These are phyloP conservation scores for Pachyseris speciosa DNA, from an alignment of 64 coral and sea anemone species.

Conservation along the genomic window DNA sequence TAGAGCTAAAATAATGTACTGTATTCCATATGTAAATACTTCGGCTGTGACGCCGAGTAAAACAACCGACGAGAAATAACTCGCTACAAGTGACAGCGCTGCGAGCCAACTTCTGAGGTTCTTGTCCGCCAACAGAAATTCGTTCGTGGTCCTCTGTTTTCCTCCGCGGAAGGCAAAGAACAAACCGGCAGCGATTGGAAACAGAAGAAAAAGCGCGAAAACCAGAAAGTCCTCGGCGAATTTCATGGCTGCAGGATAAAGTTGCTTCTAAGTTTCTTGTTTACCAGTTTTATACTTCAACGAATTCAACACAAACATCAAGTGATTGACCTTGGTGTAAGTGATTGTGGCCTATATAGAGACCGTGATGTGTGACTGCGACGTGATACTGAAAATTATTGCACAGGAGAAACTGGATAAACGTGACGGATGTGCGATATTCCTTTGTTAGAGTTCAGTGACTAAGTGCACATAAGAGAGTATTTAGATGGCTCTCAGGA, in stretches of 20 bases:
- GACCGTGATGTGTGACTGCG: too few species aligned
- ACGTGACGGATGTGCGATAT: not conserved
- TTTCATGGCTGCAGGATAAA: not conserved
- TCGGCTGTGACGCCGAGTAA: constrained; percentile 53
- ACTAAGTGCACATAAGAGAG: not conserved
- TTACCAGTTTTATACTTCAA: not conserved
- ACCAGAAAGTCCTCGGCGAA: constrained; percentile 66
- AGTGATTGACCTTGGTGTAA: not conserved
- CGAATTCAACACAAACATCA: constrained; percentile 1
- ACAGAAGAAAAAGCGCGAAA: constrained; percentile 42
- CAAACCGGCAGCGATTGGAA: constrained; percentile 67
- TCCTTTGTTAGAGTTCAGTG: not conserved
- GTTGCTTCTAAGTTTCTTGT: not conserved
- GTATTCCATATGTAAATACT: constrained; percentile 71
- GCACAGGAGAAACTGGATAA: not conserved
- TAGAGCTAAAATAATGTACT: constrained; percentile 66
- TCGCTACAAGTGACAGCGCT: constrained; percentile 66
- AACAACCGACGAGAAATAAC: constrained; percentile 73
- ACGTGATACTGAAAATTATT: not conserved
- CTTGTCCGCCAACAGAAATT: constrained; percentile 75
- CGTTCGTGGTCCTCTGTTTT: constrained; percentile 70
- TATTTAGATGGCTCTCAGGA: too few species aligned
- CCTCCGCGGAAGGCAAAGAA: constrained; percentile 71
- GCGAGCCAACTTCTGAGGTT: constrained; percentile 56
- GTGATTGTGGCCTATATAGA: too few species aligned